phyloP scores from a whole-genome alignment of 2,113 vertebrate genomes.

The Apus apus region DNA sequence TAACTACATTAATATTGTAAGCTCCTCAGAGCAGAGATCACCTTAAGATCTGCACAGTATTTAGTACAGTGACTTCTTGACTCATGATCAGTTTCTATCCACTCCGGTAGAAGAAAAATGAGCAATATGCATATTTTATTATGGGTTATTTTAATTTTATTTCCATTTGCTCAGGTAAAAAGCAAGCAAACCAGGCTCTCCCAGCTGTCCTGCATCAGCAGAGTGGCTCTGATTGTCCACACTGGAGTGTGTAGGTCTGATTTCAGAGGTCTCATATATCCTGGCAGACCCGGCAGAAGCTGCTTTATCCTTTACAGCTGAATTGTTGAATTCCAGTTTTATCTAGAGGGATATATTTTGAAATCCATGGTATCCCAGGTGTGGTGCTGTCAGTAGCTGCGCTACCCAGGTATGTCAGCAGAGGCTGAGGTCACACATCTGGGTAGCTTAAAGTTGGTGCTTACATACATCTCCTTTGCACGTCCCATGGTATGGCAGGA shows the following conservation, averaged over 20 bases:
- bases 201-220: neutral
- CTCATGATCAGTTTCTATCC: neutral
- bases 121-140: neutral
- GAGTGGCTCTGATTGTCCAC: neutral
- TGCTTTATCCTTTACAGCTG: neutral
- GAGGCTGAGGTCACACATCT: neutral
- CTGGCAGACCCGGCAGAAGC: neutral
- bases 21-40: neutral
- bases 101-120: neutral
- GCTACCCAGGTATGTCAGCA: accelerated
- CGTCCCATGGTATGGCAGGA: accelerated
- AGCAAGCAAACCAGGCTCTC: neutral
- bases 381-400: neutral
- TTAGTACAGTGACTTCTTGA: neutral
- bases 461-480: accelerated
- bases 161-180: neutral
- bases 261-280: neutral
- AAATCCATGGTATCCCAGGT: accelerated
- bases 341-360: neutral
- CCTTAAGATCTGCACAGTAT: neutral
- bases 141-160: neutral
- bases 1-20: neutral
- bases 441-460: neutral
- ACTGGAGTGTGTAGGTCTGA: accelerated
- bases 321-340: neutral